Evolutionary conservation across 2,113 vertebrate genomes (phyloP), one percentile per base, ranked within the genome.

Genomic region (Zapus hudsonius): DNA sequence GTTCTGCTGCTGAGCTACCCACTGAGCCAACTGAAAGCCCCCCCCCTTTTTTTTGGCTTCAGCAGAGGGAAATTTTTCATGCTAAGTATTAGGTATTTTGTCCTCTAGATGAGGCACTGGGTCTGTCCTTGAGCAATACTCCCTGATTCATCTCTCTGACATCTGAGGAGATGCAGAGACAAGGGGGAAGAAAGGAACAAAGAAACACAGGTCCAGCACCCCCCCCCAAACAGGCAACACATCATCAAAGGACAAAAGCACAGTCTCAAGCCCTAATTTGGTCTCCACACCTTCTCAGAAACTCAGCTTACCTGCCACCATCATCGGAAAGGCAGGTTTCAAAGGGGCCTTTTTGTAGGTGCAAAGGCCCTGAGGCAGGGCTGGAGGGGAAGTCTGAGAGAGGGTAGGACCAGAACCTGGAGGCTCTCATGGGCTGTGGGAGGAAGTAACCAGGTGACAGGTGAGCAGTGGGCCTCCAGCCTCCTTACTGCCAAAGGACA

Each of bases 241-340:
- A 95, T 94, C 87, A 84, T 36, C 76, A 75, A 95, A 96, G 76
- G 44, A 93, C 87, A 95, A 12, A 52, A 52, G 16, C 16, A 52
- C 52, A 93, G 97, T 97, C 96, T 52, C 52, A 52, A 52, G 52
- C 11, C 52, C 52, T 15, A 52, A 52, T 52, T 97, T 98, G 94
- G 96, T 98, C 96, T 91, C 98, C 94, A 89, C 98, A 97, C 42
- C 93, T 98, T 90, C 97, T 98, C 42, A 97, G 98, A 92, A 95
- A 96, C 87, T 98, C 98, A 82, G 88, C 97, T 83, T 98, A 98
- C 96, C 97, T 98, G 79, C 98, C 98, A 74, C 78, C 98, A 99
- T 69, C 98, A 97, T 64, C 97, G 98, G 95, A 99, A 99, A 96
- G 98, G 98, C 91, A 98, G 98, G 94, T 98, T 98, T 97, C 98